Percentiles rank a stretch among this genome's conserved stretches.
phyloP scores from a whole-genome alignment of 2,797 vertebrate species.

The Malacoctenus gilli region DNA sequence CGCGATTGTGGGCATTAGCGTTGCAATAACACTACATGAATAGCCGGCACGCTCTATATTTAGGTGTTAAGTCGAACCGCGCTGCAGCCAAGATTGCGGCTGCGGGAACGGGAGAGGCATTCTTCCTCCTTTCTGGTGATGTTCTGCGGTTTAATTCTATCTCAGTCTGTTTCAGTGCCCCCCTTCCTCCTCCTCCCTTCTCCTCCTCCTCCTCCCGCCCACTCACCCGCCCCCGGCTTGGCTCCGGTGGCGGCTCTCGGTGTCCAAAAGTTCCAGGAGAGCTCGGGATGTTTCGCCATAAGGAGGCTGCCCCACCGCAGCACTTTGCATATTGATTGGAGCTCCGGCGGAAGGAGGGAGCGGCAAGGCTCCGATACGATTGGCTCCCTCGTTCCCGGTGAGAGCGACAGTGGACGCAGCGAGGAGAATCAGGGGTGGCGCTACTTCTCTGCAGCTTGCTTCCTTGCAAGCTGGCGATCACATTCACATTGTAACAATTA shows the following conservation, averaged over 20 bases:
- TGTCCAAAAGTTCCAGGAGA: conserved; percentile 66
- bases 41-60: conserved; percentile 75
- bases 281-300: conserved; percentile 49
- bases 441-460: too few relatives aligned
- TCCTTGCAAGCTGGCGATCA: too few relatives aligned
- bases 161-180: conserved; percentile 46
- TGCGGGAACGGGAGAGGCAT: conserved; percentile 36
- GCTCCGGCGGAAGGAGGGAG: conserved; percentile 46
- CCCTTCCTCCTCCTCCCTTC: too few relatives aligned
- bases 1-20: conserved; percentile 76
- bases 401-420: conserved; percentile 11
- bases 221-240: too few relatives aligned
- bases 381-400: conserved; percentile 28
- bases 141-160: conserved; percentile 35
- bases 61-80: conserved; percentile 74
- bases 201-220: too few relatives aligned
- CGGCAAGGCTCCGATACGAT: conserved; percentile 36
- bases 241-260: conserved; percentile 39
- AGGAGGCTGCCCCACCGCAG: conserved; percentile 59
- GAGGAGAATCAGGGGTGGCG: not conserved
- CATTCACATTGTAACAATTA: too few relatives aligned
- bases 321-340: conserved; percentile 67
- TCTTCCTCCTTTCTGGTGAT: conserved; percentile 41
- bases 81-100: conserved; percentile 58
- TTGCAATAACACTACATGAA: conserved; percentile 78